phyloP scores from a whole-genome alignment of 2,113 vertebrate genomes.

The Ophiodon elongatus region DNA sequence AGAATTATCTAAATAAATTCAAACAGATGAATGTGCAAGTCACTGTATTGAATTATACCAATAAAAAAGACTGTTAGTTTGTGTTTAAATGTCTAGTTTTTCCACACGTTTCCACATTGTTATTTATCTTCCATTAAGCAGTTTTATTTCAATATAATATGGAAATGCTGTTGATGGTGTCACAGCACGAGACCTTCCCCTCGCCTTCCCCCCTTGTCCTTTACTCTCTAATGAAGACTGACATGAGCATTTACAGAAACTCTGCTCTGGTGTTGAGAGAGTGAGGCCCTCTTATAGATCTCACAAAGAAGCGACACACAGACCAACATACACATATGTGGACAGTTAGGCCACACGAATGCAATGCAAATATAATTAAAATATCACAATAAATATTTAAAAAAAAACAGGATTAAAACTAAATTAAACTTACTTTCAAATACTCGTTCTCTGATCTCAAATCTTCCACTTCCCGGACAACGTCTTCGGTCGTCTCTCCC shows the following conservation, averaged over 20 bases:
- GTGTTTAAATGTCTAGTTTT: neutral
- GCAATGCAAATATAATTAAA: neutral
- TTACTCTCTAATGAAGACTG: constrained; percentile 45
- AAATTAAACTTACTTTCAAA: constrained; percentile 89
- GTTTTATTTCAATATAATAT: neutral
- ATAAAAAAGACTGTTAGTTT: neutral
- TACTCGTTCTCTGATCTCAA: constrained; percentile 98
- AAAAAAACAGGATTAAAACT: neutral
- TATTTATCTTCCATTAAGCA: neutral
- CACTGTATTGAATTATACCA: neutral
- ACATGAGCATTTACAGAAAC: constrained; percentile 43
- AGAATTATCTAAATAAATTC: neutral
- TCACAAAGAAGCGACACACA: neutral
- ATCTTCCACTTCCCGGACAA: constrained; percentile 94
- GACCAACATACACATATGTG: neutral
- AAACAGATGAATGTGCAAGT: neutral
- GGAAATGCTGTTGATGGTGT: neutral
- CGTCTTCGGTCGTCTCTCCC: constrained; percentile 86
- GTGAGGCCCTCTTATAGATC: neutral
- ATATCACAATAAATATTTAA: neutral
- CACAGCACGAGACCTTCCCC: neutral
- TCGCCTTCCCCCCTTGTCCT: neutral
- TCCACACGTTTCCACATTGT: neutral
- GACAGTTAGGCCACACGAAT: neutral
- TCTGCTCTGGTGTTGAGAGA: constrained; percentile 39